Evolutionary conservation across 1,140 invertebrate species (phyloP).

Genomic region (Platyscapa corneri): DNA sequence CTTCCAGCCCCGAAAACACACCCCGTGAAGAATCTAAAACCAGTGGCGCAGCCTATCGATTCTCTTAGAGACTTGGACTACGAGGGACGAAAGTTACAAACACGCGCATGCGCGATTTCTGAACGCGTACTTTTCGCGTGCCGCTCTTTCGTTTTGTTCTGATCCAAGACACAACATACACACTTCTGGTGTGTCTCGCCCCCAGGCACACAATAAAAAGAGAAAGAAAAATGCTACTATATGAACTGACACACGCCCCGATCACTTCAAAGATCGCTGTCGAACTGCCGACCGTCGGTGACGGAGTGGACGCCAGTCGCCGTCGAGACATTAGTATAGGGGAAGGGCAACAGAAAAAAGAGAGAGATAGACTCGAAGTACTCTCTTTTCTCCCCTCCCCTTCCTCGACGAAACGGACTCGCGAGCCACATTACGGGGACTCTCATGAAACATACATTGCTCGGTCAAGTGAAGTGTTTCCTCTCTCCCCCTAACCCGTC

Average conservation of each 20-base stretch:
- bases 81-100: background rate
- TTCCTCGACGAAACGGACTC: background rate
- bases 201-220: background rate
- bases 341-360: background rate
- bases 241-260: background rate
- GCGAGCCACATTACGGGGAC: too few relatives aligned
- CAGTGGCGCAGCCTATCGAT: conserved; percentile 38
- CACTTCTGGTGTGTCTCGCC: background rate
- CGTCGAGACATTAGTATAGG: background rate
- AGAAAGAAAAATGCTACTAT: background rate
- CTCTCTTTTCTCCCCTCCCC: background rate
- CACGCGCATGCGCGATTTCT: conserved; percentile 17
- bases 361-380: background rate
- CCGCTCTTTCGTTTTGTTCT: background rate
- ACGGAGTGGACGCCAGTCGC: background rate
- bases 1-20: background rate
- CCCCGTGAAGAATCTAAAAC: background rate
- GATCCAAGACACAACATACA: background rate
- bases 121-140: background rate
- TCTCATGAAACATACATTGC: too few relatives aligned
- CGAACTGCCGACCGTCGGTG: conserved; percentile 28
- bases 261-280: conserved; percentile 35
- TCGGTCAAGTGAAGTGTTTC: too few relatives aligned
- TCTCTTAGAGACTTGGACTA: conserved; percentile 1
- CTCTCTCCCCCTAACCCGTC: too few relatives aligned